A percentile compares a stretch with the other conserved stretches of the same genome.
Conservation (phyloP, 2,797 vertebrate genomes). For the Sebastes reedi region DNA sequence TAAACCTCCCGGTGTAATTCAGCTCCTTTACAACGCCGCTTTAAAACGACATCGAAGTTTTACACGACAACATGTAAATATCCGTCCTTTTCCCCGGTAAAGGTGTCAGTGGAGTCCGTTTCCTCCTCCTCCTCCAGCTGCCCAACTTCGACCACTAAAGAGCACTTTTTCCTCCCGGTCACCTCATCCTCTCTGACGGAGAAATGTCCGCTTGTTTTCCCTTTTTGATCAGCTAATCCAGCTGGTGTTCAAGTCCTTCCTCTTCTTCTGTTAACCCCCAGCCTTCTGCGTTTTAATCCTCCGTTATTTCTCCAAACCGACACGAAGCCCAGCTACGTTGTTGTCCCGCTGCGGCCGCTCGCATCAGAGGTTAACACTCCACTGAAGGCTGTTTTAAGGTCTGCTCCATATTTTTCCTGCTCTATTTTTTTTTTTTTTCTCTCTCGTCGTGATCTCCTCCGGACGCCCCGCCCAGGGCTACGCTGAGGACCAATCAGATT, state of each 20-base stretch:
- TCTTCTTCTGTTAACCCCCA: slow-evolving; percentile 38
- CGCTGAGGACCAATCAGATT: slow-evolving; percentile 59
- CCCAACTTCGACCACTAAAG: slow-evolving; percentile 33
- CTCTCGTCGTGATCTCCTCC: slow-evolving; percentile 35
- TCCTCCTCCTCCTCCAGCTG: not conserved
- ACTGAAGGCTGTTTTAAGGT: slow-evolving; percentile 38
- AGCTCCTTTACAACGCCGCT: too few relatives aligned
- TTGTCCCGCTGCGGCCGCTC: not conserved
- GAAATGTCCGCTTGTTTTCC: slow-evolving; percentile 62
- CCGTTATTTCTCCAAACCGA: not conserved
- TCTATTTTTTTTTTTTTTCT: not conserved
- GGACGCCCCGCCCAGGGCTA: slow-evolving; percentile 33
- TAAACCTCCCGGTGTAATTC: slow-evolving; percentile 16
- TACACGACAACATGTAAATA: too few relatives aligned
- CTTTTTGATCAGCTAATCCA: slow-evolving; percentile 65
- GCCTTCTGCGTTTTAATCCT: not conserved
- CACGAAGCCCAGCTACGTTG: not conserved
- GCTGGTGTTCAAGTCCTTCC: slow-evolving; percentile 23
- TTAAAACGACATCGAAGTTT: too few relatives aligned
- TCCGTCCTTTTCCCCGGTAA: too few relatives aligned
- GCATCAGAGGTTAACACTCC: not conserved
- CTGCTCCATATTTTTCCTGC: slow-evolving; percentile 42
- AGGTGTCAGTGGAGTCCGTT: not conserved
- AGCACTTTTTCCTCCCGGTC: slow-evolving; percentile 30
- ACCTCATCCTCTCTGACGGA: slow-evolving; percentile 58